Conservation (phyloP, 2,797 vertebrate species). For the Schizopygopsis pylzovi region DNA sequence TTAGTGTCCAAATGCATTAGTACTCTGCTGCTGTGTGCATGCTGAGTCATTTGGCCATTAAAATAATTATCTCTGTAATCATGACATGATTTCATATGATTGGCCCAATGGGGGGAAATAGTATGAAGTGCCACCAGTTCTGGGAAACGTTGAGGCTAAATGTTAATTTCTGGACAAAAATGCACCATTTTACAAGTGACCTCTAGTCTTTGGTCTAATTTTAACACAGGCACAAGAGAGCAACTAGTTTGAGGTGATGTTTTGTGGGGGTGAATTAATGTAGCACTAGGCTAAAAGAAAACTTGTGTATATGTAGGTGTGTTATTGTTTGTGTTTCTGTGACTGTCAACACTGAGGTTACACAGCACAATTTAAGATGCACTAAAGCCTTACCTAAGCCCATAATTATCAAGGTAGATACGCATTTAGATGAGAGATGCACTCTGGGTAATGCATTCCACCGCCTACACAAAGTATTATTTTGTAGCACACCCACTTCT, state of each 20-base stretch:
- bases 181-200: constrained; percentile 5
- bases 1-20: constrained; percentile 33
- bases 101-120: constrained; percentile 28
- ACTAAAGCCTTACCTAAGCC: constrained; percentile 35
- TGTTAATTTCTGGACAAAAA: constrained; percentile 36
- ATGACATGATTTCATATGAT: constrained; percentile 48
- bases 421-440: constrained; percentile 41
- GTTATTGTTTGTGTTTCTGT: neutral
- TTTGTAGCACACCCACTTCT: constrained; percentile 33
- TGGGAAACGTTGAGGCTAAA: constrained; percentile 38
- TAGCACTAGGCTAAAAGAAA: neutral
- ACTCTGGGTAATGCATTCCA: constrained; percentile 47
- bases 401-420: constrained; percentile 38
- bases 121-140: constrained; percentile 38
- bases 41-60: constrained; percentile 47
- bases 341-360: constrained; percentile 29
- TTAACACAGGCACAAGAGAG: neutral
- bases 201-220: constrained; percentile 1
- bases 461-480: constrained; percentile 20
- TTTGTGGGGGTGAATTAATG: constrained; percentile 1
- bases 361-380: constrained; percentile 34
- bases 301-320: neutral
- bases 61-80: constrained; percentile 52
- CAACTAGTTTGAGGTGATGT: neutral
- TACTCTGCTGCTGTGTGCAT: constrained; percentile 6